phyloP scores from a whole-genome alignment of 2,888 invertebrate species.

The Glaucopsyche alexis region DNA sequence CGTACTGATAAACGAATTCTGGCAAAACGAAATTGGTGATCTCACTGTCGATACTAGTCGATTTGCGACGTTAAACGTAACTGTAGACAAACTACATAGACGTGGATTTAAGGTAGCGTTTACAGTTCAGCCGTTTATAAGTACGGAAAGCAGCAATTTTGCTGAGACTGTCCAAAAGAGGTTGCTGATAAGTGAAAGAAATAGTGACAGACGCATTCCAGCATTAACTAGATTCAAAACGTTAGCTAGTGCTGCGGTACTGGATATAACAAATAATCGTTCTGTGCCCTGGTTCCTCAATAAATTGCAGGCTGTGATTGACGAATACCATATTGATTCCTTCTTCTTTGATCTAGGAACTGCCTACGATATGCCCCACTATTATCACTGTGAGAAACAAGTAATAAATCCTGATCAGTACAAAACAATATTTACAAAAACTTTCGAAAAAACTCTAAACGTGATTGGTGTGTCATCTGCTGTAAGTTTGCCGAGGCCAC shows the following conservation, averaged over 20 bases:
- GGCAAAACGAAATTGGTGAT: slow-evolving; percentile 93
- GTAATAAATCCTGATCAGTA: slow-evolving; percentile 91
- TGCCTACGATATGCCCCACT: slow-evolving; percentile 92
- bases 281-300: slow-evolving; percentile 89
- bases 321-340: slow-evolving; percentile 89
- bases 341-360: slow-evolving; percentile 91
- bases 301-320: slow-evolving; percentile 85
- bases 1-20: slow-evolving; percentile 88
- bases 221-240: slow-evolving; percentile 91
- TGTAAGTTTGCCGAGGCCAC: slow-evolving; percentile 88
- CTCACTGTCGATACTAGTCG: slow-evolving; percentile 88
- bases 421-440: slow-evolving; percentile 85
- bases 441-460: slow-evolving; percentile 81
- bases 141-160: slow-evolving; percentile 91
- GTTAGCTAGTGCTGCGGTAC: slow-evolving; percentile 87
- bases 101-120: slow-evolving; percentile 93
- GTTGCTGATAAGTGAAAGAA: slow-evolving; percentile 88
- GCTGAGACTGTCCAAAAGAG: slow-evolving; percentile 87
- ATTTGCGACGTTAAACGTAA: slow-evolving; percentile 88
- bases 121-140: slow-evolving; percentile 94
- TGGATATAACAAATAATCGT: slow-evolving; percentile 92
- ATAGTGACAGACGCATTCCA: slow-evolving; percentile 88
- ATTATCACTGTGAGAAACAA: slow-evolving; percentile 87
- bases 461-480: slow-evolving; percentile 92
- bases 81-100: slow-evolving; percentile 88